phyloP scores from a whole-genome alignment of 2,888 invertebrate genomes.

The Dasysyrphus tricinctus region DNA sequence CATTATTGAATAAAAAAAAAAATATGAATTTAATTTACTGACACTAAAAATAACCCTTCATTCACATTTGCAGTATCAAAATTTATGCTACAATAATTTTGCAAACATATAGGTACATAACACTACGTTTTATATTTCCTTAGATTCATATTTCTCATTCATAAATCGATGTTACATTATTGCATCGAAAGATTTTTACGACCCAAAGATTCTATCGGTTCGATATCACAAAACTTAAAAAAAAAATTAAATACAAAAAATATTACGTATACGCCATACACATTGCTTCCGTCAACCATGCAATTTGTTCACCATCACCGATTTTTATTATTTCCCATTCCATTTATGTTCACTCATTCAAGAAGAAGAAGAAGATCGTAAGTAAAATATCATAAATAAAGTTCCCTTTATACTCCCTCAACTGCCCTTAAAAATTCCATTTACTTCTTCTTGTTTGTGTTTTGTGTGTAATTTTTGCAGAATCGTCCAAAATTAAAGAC shows the following conservation, averaged over 20 bases:
- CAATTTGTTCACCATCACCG: conserved; percentile 42
- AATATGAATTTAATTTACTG: conserved; percentile 14
- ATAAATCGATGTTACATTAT: conserved; percentile 49
- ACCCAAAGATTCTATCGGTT: conserved; percentile 38
- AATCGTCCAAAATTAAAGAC: conserved; percentile 49
- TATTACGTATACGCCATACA: conserved; percentile 65
- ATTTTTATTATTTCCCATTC: conserved; percentile 61
- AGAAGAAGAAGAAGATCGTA: conserved; percentile 31
- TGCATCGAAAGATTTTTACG: conserved; percentile 65
- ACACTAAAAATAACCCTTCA: conserved; percentile 24
- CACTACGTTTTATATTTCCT: conserved; percentile 32
- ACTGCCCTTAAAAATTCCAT: neutral
- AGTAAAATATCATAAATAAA: conserved; percentile 43
- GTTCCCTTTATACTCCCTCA: conserved; percentile 7
- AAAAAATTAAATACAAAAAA: conserved; percentile 27
- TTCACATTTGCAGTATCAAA: conserved; percentile 4
- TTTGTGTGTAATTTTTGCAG: conserved; percentile 32
- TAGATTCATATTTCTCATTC: conserved; percentile 40
- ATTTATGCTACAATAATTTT: conserved; percentile 34
- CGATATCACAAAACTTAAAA: conserved; percentile 22
- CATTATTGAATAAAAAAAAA: neutral
- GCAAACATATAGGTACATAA: conserved; percentile 20
- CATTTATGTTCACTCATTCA: conserved; percentile 54
- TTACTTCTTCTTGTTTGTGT: conserved; percentile 12
- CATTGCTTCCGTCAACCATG: conserved; percentile 22